Percentiles rank a stretch among this genome's conserved stretches.
These are phyloP conservation scores for Oligia latruncula DNA, from an alignment of 2,888 invertebrate genomes.

Conservation along the genomic window DNA sequence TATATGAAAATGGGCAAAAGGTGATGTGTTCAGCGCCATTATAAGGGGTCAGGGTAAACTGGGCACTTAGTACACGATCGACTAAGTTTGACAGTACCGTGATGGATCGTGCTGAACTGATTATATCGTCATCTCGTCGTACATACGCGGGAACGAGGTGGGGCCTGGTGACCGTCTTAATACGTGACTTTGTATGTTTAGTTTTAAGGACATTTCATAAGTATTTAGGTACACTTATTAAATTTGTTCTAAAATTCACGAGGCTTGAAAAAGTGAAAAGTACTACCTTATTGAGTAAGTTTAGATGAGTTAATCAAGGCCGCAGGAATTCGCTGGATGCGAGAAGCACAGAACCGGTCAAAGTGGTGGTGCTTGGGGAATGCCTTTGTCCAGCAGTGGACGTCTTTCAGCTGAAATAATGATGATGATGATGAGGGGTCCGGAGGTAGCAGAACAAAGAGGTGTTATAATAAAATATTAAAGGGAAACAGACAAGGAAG, in stretches of 20 bases:
- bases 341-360: no score
- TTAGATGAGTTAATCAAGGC: no score
- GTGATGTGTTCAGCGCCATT: slow-evolving; percentile 9
- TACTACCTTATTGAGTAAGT: no score
- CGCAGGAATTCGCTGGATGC: no score
- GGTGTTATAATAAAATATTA: no score
- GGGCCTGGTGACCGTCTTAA: slow-evolving; percentile 15
- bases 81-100: slow-evolving; percentile 77
- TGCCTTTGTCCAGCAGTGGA: no score
- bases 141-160: slow-evolving; percentile 45
- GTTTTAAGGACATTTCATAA: slow-evolving; percentile 26
- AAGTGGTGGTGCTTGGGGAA: no score
- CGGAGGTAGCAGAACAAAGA: no score
- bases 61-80: slow-evolving; percentile 68
- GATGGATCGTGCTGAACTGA: slow-evolving; percentile 80
- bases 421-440: no score
- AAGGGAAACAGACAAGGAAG: no score
- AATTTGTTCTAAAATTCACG: neutral
- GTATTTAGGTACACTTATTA: slow-evolving; percentile 2
- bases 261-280: no score
- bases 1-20: neutral
- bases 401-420: no score
- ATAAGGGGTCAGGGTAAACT: slow-evolving; percentile 24
- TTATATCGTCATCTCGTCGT: slow-evolving; percentile 72
- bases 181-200: slow-evolving; percentile 16